Percentiles rank a stretch among this genome's conserved stretches.
phyloP scores from a whole-genome alignment of 1,140 invertebrate genomes.

The Heliconius hewitsoni region DNA sequence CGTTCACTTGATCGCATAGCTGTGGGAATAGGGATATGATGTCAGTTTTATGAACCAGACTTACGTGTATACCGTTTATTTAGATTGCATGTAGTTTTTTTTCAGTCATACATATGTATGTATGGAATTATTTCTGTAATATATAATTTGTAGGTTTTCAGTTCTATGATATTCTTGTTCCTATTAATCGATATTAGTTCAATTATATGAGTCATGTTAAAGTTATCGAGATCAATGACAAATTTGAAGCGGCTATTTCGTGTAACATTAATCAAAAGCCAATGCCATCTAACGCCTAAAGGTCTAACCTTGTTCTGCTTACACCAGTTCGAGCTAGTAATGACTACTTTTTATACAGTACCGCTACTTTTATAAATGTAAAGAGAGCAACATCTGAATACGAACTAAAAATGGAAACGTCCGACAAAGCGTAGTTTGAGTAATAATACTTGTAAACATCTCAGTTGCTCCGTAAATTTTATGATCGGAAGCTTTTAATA shows the following conservation, averaged over 20 bases:
- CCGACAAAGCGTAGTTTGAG: slow-evolving; percentile 33
- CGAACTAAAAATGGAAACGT: slow-evolving; percentile 52
- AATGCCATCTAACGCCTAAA: slow-evolving; percentile 56
- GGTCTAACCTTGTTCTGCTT: slow-evolving; percentile 56
- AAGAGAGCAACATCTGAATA: slow-evolving; percentile 54
- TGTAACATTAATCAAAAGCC: slow-evolving; percentile 50
- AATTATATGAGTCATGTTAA: slow-evolving; percentile 23
- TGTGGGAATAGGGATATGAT: slow-evolving; percentile 72
- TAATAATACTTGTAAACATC: slow-evolving; percentile 36
- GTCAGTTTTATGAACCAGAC: slow-evolving; percentile 59
- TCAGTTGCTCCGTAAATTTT: slow-evolving; percentile 31
- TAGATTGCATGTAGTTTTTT: slow-evolving; percentile 49
- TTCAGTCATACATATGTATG: background rate
- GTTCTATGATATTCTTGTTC: background rate
- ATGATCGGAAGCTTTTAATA: slow-evolving; percentile 35
- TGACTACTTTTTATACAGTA: slow-evolving; percentile 55
- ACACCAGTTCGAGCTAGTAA: slow-evolving; percentile 52
- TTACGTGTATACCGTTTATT: slow-evolving; percentile 53
- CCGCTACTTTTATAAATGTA: slow-evolving; percentile 58
- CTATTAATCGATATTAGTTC: background rate
- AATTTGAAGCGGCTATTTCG: slow-evolving; percentile 38
- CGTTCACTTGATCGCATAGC: slow-evolving; percentile 63
- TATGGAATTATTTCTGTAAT: background rate
- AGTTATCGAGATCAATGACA: slow-evolving; percentile 35
- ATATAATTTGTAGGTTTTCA: background rate